A percentile compares a stretch with the other conserved stretches of the same genome.
These are phyloP conservation scores for Eretmocerus hayati DNA, from an alignment of 2,888 invertebrate species.

Conservation along the genomic window DNA sequence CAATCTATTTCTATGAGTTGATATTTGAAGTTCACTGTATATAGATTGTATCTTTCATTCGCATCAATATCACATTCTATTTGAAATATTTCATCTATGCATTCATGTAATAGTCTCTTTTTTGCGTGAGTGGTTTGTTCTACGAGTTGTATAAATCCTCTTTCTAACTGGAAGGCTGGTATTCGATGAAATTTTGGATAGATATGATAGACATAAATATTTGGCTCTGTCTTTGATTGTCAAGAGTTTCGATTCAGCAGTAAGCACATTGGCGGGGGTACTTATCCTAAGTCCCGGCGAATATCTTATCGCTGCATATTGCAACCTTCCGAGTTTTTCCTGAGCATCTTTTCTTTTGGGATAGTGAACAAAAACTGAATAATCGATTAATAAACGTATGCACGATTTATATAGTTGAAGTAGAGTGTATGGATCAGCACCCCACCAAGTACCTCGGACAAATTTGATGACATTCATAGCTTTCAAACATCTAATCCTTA, in stretches of 20 bases:
- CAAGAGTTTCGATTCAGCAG: background rate
- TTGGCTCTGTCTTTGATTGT: background rate
- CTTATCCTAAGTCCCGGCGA: background rate
- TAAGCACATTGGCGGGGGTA: background rate
- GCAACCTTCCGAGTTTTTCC: background rate
- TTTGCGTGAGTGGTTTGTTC: background rate
- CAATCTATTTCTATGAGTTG: background rate
- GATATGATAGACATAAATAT: background rate
- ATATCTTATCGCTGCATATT: background rate
- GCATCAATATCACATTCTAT: background rate
- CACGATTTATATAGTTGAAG: background rate
- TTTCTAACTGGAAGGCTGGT: background rate
- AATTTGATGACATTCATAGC: background rate
- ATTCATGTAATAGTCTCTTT: background rate
- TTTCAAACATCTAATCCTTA: constrained; percentile 1
- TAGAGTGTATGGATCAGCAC: background rate
- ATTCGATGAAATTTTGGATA: background rate
- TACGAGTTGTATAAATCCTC: background rate
- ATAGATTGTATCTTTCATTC: background rate
- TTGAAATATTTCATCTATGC: background rate
- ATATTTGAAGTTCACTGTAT: background rate
- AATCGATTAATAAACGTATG: background rate
- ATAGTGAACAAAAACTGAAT: background rate
- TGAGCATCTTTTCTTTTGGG: background rate
- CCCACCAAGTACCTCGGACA: background rate